Base-by-base conservation (phyloP, 2,888 invertebrate species). In the Crematogaster levior region DNA sequence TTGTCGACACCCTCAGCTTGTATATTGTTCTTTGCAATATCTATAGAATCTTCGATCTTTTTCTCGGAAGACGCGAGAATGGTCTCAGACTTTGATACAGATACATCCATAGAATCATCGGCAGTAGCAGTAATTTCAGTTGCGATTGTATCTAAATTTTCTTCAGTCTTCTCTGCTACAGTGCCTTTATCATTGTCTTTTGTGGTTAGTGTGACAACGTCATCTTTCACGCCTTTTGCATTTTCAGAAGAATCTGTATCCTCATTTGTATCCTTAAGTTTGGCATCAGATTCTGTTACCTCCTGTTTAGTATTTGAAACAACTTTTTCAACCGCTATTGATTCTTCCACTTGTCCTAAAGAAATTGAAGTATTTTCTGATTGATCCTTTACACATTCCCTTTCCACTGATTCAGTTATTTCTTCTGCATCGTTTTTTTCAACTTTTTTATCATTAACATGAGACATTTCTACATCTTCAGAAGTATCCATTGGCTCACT, bases 401-500 rank as follows among this genome's bases (percentile, higher is more conserved):
- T 81, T 53, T n/a, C 12, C 53, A 82, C 83, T 1, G 73, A 46
- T 63, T 86, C 86, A 46, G 46, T 77, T 2, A 24, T 63, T 30
- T 86, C 85, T 21, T 86, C 86, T 5, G 34, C 4, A 9, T 87
- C 90, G 0, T 68, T 63, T 58, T 88, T 90, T 37, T 89, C 90
- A 30, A 37, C 40, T 58, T 89, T 90, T 77, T 90, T 90, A 61
- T 88, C 88, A 46, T 83, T 88, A 15, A 86, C 88, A 79, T 90
- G 88, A 0, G 89, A 73, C 83, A 89, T 88, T 58, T 92, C 90
- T 15, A 89, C 88, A 18, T 92, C 92, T 21, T 94, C 94, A 0
- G 94, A 90, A 73, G 91, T 92, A 53, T 93, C 93, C 94, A 93
- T 93, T 27, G 93, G 91, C 84, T 93, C 93, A 46, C 72, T 82